A percentile compares a stretch with the other conserved stretches of the same genome.
Conservation (phyloP, 2,113 vertebrate genomes). For the Scomber colias region DNA sequence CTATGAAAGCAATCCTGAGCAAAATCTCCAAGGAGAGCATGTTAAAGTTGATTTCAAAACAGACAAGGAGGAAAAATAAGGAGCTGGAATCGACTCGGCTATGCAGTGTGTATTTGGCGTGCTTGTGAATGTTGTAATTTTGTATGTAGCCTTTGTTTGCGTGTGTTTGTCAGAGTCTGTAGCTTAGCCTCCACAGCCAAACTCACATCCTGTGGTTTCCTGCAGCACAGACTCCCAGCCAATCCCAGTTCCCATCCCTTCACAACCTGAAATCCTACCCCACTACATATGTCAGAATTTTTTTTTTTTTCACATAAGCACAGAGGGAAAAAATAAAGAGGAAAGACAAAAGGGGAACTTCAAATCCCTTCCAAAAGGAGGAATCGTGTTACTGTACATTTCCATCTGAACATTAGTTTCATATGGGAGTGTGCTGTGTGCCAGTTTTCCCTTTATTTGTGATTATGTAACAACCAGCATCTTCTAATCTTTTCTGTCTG, state of each 20-base stretch:
- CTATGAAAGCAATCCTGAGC: conserved; percentile 13
- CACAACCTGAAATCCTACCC: conserved; percentile 54
- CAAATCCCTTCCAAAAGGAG: conserved; percentile 17
- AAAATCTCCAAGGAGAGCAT: background rate
- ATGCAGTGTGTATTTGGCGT: conserved; percentile 12
- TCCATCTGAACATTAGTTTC: conserved; percentile 42
- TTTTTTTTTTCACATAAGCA: conserved; percentile 3
- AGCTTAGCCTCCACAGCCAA: conserved; percentile 28
- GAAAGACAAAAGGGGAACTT: conserved; percentile 19
- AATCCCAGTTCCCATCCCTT: conserved; percentile 24
- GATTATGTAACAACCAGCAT: conserved; percentile 23
- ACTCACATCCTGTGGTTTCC: conserved; percentile 63
- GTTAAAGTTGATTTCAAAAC: conserved; percentile 41
- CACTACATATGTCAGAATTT: conserved; percentile 39
- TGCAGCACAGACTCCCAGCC: conserved; percentile 29
- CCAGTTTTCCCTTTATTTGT: conserved; percentile 2
- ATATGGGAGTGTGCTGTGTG: conserved; percentile 5
- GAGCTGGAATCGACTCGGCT: conserved; percentile 15
- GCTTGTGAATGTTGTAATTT: conserved; percentile 4
- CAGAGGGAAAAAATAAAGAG: background rate
- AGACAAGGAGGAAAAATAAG: conserved; percentile 15
- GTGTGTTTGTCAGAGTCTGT: conserved; percentile 14
- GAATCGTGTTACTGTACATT: conserved; percentile 37
- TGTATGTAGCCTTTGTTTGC: conserved; percentile 10
- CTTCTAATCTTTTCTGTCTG: background rate